Evolutionary conservation across 2,888 invertebrate species (phyloP).

Genomic region (Coenonympha arcania): DNA sequence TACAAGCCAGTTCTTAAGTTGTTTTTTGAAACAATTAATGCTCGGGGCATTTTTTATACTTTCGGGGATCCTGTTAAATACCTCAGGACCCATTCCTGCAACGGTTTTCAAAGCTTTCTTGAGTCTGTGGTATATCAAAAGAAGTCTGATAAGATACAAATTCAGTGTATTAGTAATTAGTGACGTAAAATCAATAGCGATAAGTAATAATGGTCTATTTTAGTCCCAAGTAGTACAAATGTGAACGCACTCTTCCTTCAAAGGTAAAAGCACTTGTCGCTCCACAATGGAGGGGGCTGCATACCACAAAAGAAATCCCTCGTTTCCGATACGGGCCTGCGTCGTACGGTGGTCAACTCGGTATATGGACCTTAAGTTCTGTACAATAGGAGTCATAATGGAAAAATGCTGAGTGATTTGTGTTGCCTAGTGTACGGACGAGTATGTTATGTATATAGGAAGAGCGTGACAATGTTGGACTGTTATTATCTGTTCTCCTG

Average conservation of each 20-base stretch:
- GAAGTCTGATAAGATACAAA: too few relatives aligned
- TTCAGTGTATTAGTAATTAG: too few relatives aligned
- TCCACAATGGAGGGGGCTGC: slow-evolving; percentile 42
- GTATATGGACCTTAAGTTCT: neutral
- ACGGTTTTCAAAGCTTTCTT: too few relatives aligned
- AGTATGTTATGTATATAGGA: neutral
- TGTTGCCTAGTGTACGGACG: slow-evolving; percentile 6
- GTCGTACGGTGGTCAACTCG: slow-evolving; percentile 12
- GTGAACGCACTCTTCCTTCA: slow-evolving; percentile 32
- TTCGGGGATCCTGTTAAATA: too few relatives aligned
- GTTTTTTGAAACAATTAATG: too few relatives aligned
- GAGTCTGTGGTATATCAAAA: too few relatives aligned
- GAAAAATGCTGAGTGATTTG: neutral
- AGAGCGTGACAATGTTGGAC: neutral
- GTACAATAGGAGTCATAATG: slow-evolving; percentile 2
- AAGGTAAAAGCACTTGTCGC: slow-evolving; percentile 51
- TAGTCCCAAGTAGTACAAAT: slow-evolving; percentile 14
- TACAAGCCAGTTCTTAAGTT: too few relatives aligned
- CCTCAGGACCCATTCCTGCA: too few relatives aligned
- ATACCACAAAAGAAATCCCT: slow-evolving; percentile 39
- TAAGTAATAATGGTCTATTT: neutral
- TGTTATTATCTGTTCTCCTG: too few relatives aligned
- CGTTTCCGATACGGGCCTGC: slow-evolving; percentile 34
- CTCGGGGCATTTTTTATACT: too few relatives aligned
- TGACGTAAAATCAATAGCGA: too few relatives aligned